phyloP scores from a whole-genome alignment of 2,113 vertebrate species.

The Phoxinus phoxinus region DNA sequence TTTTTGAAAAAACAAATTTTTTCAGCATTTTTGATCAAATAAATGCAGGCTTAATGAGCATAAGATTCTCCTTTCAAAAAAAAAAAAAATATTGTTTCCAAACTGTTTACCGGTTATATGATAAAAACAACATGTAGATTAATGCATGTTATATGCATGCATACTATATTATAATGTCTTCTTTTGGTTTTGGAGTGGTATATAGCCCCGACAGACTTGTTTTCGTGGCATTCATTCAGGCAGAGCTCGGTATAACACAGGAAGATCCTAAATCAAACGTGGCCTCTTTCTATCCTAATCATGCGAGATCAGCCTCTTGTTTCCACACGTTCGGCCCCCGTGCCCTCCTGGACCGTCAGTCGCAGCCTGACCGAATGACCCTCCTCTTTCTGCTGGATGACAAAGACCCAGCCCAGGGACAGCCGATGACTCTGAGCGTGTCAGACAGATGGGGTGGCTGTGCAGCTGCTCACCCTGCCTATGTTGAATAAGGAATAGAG shows the following conservation, averaged over 20 bases:
- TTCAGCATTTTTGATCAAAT: too few species aligned
- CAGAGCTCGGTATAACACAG: background rate
- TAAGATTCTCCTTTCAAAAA: too few species aligned
- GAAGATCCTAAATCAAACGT: background rate
- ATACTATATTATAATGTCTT: background rate
- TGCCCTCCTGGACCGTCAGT: background rate
- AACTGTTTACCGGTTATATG: too few species aligned
- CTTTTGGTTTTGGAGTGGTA: background rate
- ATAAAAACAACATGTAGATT: background rate
- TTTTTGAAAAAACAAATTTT: too few species aligned
- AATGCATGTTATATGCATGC: background rate
- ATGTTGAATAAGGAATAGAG: slow-evolving; percentile 24
- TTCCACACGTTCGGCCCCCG: background rate
- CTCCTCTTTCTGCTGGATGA: background rate
- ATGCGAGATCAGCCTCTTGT: background rate
- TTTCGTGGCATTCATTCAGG: background rate
- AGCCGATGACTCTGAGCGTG: slow-evolving; percentile 33
- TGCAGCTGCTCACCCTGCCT: too few species aligned
- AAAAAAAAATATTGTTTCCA: too few species aligned
- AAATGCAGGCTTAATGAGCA: too few species aligned
- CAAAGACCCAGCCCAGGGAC: background rate
- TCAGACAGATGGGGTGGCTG: slow-evolving; percentile 29
- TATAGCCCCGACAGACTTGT: background rate
- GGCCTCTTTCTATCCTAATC: background rate
- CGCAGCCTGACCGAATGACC: background rate